Base-by-base conservation (phyloP, 2,113 vertebrate species). In the Elephantulus edwardii region DNA sequence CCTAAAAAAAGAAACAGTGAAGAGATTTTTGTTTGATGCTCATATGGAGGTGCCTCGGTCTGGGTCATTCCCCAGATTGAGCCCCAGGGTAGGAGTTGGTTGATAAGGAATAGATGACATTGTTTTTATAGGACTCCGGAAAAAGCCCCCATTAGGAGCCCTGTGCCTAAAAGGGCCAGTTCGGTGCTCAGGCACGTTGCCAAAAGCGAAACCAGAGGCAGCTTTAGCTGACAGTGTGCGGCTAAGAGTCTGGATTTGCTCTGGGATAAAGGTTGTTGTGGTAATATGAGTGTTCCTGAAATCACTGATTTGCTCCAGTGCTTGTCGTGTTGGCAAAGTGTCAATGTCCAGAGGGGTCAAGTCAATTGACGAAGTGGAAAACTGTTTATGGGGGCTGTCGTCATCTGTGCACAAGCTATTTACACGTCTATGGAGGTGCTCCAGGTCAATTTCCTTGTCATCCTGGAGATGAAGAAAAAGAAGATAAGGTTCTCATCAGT, bases 371-470 rank as follows among this genome's bases (percentile, higher is more conserved):
- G 99, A 99, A 97, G 99, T 99, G 98, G 99, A 99, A 98, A 99
- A 99, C 97, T 99, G 99, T 99, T 99, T 99, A 98, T 99, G 99
- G 96, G 99, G 99, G 97, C 99, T 99, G 97, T 99, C 99, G 20
- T 99, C 99, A n/a, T 99, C 99, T 96, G 99, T 99, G 98, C 99
- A 99, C 97, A 99, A 98, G 98, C 99, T 99, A 98, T 99, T 99
- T 97, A 99, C 99, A 64, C 99, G 98, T 97, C 98, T 98, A 97
- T 99, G 99, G 97, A 99, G 99, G 97, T 99, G 99, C 97, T 99
- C 99, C 98, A 99, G 98, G 98, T 99, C 99, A 91, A 99, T 99
- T 98, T 99, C 99, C 98, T 99, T 99, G 98, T 99, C 99, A 60
- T 99, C 99, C 99, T 99, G 97, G 94, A 97, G 95, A 96, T 96